These are phyloP conservation scores for Melanerpes formicivorus DNA, from an alignment of 2,113 vertebrate species.

Conservation along the genomic window DNA sequence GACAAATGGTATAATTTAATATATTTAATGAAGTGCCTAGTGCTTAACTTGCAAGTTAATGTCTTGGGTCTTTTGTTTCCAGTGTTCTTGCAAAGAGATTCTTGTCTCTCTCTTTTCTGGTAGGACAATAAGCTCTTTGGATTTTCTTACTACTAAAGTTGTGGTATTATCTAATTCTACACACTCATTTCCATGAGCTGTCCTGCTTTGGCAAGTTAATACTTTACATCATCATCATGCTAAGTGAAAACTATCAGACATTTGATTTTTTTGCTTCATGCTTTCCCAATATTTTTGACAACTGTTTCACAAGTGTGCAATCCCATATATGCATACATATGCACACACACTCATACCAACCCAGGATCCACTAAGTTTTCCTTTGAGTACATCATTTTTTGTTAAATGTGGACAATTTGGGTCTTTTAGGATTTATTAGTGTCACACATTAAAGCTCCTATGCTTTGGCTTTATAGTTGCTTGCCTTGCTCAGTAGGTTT, in stretches of 20 bases:
- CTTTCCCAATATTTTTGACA: background rate
- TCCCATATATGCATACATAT: no score
- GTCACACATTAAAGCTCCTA: background rate
- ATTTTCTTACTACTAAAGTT: background rate
- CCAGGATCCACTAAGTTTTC: background rate
- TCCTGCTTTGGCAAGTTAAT: background rate
- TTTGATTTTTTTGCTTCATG: background rate
- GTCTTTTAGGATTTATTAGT: background rate
- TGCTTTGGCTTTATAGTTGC: background rate
- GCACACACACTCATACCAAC: background rate
- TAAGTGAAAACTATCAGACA: background rate
- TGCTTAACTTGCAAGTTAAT: conserved; percentile 11
- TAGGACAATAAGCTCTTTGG: background rate
- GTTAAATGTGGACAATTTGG: background rate
- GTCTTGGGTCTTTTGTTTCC: background rate
- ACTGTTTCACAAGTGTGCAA: background rate
- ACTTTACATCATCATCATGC: background rate
- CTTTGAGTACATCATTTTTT: background rate
- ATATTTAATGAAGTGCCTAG: background rate
- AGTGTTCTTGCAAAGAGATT: background rate
- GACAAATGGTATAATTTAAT: conserved; percentile 41
- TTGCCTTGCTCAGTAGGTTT: background rate
- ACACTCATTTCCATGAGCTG: background rate
- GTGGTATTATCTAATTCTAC: background rate
- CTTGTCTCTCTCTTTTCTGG: background rate